Percentiles rank a stretch among this genome's conserved stretches.
These are phyloP conservation scores for Seriola aureovittata DNA, from an alignment of 2,113 vertebrate species.

Conservation along the genomic window DNA sequence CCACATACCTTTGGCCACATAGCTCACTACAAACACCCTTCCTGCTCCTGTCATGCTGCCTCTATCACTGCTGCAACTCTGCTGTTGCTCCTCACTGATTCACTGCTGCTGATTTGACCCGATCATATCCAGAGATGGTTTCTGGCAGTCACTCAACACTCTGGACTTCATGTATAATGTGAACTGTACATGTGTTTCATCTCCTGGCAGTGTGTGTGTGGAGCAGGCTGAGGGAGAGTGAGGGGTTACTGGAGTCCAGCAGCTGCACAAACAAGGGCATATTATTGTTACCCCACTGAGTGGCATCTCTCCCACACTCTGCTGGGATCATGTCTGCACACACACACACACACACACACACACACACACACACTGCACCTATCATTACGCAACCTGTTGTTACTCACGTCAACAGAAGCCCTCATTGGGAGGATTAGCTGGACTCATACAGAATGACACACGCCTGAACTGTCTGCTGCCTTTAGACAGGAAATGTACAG, in stretches of 20 bases:
- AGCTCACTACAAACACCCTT: not conserved
- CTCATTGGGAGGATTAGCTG: constrained; percentile 51
- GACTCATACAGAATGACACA: constrained; percentile 33
- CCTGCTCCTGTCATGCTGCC: not conserved
- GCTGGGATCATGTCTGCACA: constrained; percentile 50
- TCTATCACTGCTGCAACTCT: not conserved
- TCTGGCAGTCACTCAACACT: constrained; percentile 15
- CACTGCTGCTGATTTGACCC: constrained; percentile 20
- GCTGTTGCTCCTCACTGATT: constrained; percentile 16
- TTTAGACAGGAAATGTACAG: constrained; percentile 34
- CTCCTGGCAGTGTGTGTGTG: constrained; percentile 11
- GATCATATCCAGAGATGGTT: constrained; percentile 33
- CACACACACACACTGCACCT: constrained; percentile 5
- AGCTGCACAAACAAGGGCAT: constrained; percentile 83
- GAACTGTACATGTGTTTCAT: constrained; percentile 25
- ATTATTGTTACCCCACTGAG: constrained; percentile 75
- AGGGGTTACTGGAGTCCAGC: constrained; percentile 75
- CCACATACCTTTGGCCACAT: not conserved
- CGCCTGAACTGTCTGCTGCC: constrained; percentile 43
- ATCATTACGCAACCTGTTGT: constrained; percentile 57
- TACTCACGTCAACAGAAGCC: constrained; percentile 44
- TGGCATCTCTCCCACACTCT: constrained; percentile 67
- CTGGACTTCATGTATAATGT: constrained; percentile 22
- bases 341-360: not conserved
- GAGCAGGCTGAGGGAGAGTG: constrained; percentile 68